These are phyloP conservation scores for Syngnathus scovelli DNA, from an alignment of 2,113 vertebrate genomes.

Conservation along the genomic window DNA sequence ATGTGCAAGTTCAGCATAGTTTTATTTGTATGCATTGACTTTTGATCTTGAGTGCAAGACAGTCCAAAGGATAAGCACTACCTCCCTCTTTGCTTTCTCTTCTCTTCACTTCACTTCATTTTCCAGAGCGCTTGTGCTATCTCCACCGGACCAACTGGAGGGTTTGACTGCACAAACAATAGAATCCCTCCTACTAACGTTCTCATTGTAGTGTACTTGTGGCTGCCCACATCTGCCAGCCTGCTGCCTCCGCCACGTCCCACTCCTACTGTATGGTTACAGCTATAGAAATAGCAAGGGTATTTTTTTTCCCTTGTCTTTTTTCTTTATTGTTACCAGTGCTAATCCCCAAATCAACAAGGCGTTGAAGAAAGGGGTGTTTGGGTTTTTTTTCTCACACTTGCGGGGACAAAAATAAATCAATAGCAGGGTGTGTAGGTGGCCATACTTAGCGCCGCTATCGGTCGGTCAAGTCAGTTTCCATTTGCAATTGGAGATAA, in stretches of 20 bases:
- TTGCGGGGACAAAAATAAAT: constrained; percentile 19
- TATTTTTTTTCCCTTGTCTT: background rate
- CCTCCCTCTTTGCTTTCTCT: background rate
- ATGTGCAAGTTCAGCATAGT: too few relatives aligned
- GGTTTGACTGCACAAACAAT: constrained; percentile 27
- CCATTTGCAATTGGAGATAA: background rate
- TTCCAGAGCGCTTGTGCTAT: constrained; percentile 11
- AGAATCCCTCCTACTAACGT: constrained; percentile 35
- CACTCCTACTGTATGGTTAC: constrained; percentile 15
- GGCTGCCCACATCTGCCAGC: constrained; percentile 28
- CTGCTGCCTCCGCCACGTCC: constrained; percentile 21
- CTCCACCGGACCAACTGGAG: constrained; percentile 20
- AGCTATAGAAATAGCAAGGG: constrained; percentile 9
- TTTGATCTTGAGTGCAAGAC: background rate
- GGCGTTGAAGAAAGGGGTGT: constrained; percentile 9
- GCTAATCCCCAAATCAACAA: constrained; percentile 17
- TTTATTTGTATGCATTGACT: too few relatives aligned
- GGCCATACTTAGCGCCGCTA: constrained; percentile 31
- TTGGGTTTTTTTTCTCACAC: constrained; percentile 12
- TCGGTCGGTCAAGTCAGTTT: constrained; percentile 30
- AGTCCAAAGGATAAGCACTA: background rate
- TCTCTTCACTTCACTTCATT: background rate
- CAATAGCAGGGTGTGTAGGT: constrained; percentile 23
- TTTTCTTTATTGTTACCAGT: constrained; percentile 16
- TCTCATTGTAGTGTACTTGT: constrained; percentile 32